Evolutionary conservation across 92 coral and sea anemone genomes (phyloP), one percentile per base, ranked within the genome.

Genomic region (Palythoa grandis): DNA sequence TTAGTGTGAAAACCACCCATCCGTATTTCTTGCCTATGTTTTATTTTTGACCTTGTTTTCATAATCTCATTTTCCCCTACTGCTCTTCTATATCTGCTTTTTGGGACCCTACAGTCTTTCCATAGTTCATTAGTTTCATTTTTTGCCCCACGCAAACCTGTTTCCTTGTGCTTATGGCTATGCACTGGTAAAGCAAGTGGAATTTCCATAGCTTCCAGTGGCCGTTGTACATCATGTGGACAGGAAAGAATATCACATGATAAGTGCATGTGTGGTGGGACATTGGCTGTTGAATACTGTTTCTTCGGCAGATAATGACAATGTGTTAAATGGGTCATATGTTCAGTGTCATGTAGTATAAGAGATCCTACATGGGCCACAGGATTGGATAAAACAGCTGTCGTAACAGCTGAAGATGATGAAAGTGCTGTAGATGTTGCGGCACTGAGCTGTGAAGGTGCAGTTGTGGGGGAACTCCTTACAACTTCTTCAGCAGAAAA

Each of bases 241-340:
- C 99, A 97, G 14, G 97, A 96, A 73, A 97, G 53, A 77, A 97
- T 95, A 70, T 97, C 99, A 92, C 99, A 97, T 35, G 96, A 88
- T 85, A 95, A 89, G 74, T 97, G 99, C 96, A 97, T 90, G 70
- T 95, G 99, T 57, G 95, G 87, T 37, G 95, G 95, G 13, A 97
- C 60, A 25, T 72, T 74, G 10, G 70, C 89, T 37, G 76, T 8
- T 63, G 65, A 53, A 90, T 86, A 74, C 43, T 82, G 71, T 7
- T 22, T 77, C 25, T 23, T 39, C 1, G 76, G 85, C 43, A 48
- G 23, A 14, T 53, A 1, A 22, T 63, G 73, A 39, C 11, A 57
- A 38, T 58, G 13, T 19, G 57, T n/a, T 20, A 11, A 16, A 39
- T 13, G 71, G 20, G 54, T 12, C 43, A 15, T 2, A 25, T 23